phyloP scores from a whole-genome alignment of 2,113 vertebrate genomes.

The Petromus typicus region DNA sequence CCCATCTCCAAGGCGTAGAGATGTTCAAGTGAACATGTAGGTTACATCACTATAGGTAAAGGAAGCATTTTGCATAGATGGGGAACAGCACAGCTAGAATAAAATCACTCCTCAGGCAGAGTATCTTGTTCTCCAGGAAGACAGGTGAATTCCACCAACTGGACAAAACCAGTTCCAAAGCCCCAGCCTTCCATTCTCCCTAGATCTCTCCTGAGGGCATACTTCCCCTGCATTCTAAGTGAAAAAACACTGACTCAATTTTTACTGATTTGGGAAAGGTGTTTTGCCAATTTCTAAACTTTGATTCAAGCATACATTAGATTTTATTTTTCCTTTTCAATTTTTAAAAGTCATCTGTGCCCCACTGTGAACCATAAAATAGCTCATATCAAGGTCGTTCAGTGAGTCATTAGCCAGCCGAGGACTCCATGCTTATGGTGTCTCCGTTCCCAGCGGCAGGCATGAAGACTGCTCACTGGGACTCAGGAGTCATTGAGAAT shows the following conservation, averaged over 20 bases:
- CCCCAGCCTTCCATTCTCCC: neutral
- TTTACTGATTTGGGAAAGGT: neutral
- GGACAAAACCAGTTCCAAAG: neutral
- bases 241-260: neutral
- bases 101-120: neutral
- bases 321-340: slow-evolving; percentile 55
- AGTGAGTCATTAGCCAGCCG: neutral
- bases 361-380: neutral
- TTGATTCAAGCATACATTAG: neutral
- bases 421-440: neutral
- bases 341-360: slow-evolving; percentile 39
- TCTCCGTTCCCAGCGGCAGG: neutral
- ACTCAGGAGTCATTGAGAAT: neutral
- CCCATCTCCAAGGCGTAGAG: neutral
- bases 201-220: neutral
- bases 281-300: slow-evolving; percentile 22
- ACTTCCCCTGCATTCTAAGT: neutral
- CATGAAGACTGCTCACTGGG: neutral
- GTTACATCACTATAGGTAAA: neutral
- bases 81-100: neutral
- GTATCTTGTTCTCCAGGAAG: neutral
- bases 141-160: neutral
- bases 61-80: neutral
- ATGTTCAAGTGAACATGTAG: neutral
- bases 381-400: neutral